Conservation (phyloP, 2,797 vertebrate genomes). For the Micromesistius poutassou region DNA sequence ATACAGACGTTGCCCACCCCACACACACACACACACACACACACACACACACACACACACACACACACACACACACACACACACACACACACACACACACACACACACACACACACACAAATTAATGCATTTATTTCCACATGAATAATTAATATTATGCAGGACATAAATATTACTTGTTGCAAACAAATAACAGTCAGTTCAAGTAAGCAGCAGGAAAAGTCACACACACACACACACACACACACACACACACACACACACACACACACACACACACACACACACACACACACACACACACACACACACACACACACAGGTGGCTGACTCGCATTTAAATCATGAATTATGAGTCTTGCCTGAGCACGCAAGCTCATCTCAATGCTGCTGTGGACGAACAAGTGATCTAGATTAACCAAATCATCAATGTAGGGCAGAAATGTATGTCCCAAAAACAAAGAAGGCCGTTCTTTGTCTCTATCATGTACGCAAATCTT, state of each 20-base stretch:
- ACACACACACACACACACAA: background rate
- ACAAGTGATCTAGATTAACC: background rate
- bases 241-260: background rate
- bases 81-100: background rate
- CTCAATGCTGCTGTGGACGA: background rate
- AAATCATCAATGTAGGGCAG: background rate
- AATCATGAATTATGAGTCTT: background rate
- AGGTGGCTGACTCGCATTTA: background rate
- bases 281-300: background rate
- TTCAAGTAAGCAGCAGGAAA: background rate
- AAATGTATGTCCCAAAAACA: background rate
- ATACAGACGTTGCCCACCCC: too few species aligned
- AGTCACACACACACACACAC: background rate
- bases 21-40: conserved; percentile 5
- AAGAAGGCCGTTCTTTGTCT: background rate
- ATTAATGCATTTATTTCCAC: background rate
- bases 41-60: background rate
- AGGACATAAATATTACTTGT: background rate
- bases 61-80: background rate
- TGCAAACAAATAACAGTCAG: background rate
- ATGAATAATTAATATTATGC: background rate
- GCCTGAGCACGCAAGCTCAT: background rate
- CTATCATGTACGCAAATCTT: too few species aligned
- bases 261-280: background rate
- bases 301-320: background rate